Base-by-base conservation (phyloP, 2,888 invertebrate species). In the Trissonchulus sp. region DNA sequence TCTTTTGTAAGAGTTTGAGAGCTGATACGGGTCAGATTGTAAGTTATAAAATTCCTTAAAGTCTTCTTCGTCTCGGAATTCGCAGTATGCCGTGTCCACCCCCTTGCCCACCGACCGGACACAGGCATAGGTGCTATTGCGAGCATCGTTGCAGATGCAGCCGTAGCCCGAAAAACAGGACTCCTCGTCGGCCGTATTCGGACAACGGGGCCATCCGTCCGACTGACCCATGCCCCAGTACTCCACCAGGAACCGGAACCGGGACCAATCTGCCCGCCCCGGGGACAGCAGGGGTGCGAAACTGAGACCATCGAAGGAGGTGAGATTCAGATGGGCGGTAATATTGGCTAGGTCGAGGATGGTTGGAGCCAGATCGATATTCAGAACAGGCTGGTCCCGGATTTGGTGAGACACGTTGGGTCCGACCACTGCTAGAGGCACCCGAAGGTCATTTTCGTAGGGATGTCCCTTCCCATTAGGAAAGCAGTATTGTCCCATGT, bases 401-500 rank as follows among this genome's bases (percentile, higher is more conserved):
- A n/a, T 35, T 8, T n/a, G 34, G 8, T 71, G 28, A n/a, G 36
- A 34, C 31, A 71, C n/a, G 80, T 93, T 93, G 0, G 98, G 94
- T 0, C 93, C 94, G 69, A 90, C 87, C 1, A 95, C 89, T 71
- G 93, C 82, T 1, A 95, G 86, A 0, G 94, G 94, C 0, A 95
- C 90, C 79, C 90, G 89, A 65, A 94, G 90, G 82, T 95, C 95
- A 0, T 92, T 90, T 83, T 95, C 93, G 85, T 95, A 95, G 0
- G 92, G 92, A 81, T 93, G 93, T 0, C 94, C 88, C 83, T 95
- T 95, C 85, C 94, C 94, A 86, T 90, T 90, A 0, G 93, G 91
- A 86, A 93, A 90, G 1, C 92, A 90, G 85, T 93, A 94, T 86
- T 94, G 94, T 92, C 92, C 93, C 79, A 94, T 87, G 86, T 95